These are phyloP conservation scores for Acanthurus tractus DNA, from an alignment of 2,797 vertebrate species.

Conservation along the genomic window DNA sequence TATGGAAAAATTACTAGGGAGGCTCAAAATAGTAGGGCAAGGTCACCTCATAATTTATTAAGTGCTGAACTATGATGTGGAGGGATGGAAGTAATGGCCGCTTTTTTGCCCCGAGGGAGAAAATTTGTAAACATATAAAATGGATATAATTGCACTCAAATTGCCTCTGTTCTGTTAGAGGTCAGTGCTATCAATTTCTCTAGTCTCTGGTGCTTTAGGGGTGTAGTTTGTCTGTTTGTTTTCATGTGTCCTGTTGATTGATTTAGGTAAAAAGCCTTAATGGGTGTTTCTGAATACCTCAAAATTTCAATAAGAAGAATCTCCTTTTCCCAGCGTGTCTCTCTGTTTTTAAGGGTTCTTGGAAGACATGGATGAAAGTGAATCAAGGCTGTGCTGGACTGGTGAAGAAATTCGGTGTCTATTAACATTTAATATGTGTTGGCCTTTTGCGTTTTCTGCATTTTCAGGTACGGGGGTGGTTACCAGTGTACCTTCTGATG, in stretches of 20 bases:
- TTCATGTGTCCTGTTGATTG: conserved; percentile 25
- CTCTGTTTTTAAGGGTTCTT: conserved; percentile 19
- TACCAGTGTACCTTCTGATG: conserved; percentile 96
- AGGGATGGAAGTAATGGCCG: conserved; percentile 28
- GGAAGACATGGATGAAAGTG: not conserved
- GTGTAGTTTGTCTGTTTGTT: conserved; percentile 21
- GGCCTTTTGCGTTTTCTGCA: not conserved
- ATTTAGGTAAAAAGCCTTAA: conserved; percentile 22
- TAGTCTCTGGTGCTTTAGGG: conserved; percentile 14
- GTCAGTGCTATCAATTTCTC: conserved; percentile 14
- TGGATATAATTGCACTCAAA: conserved; percentile 17
- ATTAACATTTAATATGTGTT: not conserved
- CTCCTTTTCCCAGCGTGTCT: not conserved
- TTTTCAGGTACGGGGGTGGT: conserved; percentile 93
- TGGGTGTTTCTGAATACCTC: conserved; percentile 38
- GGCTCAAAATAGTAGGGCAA: conserved; percentile 35
- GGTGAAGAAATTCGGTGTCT: conserved; percentile 13
- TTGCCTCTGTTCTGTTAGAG: conserved; percentile 8
- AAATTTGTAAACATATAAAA: conserved; percentile 28
- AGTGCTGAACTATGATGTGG: conserved; percentile 9
- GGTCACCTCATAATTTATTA: conserved; percentile 5
- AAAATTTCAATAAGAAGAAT: conserved; percentile 30
- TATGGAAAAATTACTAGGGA: not conserved
- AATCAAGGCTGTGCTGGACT: not conserved
- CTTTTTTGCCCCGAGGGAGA: conserved; percentile 14